Conservation (phyloP, 2,888 invertebrate species). For the Ryuthela nishihirai region DNA sequence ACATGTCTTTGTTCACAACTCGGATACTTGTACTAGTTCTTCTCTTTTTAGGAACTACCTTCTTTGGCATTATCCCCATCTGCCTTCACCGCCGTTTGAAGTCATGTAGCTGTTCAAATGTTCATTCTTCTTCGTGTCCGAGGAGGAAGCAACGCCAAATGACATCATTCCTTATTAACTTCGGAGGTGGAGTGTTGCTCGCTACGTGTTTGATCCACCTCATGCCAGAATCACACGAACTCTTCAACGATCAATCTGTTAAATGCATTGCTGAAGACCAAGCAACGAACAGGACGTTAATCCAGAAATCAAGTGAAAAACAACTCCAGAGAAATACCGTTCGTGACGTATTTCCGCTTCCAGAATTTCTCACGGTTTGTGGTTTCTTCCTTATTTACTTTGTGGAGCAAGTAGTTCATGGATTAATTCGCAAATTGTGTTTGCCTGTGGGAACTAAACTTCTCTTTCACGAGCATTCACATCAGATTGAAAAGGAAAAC, state of each 20-base stretch:
- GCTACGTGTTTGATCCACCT: slow-evolving; percentile 77
- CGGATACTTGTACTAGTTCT: background rate
- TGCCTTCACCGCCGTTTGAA: background rate
- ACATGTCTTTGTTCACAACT: background rate
- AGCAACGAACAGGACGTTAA: background rate
- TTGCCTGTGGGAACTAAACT: too few relatives aligned
- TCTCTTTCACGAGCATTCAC: too few relatives aligned
- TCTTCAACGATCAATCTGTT: slow-evolving; percentile 52
- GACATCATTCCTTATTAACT: slow-evolving; percentile 55
- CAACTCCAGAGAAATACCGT: background rate
- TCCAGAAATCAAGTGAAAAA: background rate
- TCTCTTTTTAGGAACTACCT: slow-evolving; percentile 4
- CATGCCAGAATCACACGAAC: slow-evolving; percentile 71
- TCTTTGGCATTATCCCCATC: slow-evolving; percentile 2
- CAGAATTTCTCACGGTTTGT: slow-evolving; percentile 4
- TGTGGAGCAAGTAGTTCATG: slow-evolving; percentile 4
- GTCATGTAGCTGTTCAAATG: background rate
- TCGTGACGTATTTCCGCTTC: background rate
- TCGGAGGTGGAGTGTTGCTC: slow-evolving; percentile 77
- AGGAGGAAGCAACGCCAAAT: background rate
- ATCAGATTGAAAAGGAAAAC: too few relatives aligned
- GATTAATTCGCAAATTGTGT: too few relatives aligned
- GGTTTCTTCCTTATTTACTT: slow-evolving; percentile 9
- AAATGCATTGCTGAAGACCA: background rate
- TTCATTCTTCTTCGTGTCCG: background rate